These are phyloP conservation scores for Lethenteron camtschaticum DNA, from an alignment of 2,113 vertebrate genomes.

Conservation along the genomic window DNA sequence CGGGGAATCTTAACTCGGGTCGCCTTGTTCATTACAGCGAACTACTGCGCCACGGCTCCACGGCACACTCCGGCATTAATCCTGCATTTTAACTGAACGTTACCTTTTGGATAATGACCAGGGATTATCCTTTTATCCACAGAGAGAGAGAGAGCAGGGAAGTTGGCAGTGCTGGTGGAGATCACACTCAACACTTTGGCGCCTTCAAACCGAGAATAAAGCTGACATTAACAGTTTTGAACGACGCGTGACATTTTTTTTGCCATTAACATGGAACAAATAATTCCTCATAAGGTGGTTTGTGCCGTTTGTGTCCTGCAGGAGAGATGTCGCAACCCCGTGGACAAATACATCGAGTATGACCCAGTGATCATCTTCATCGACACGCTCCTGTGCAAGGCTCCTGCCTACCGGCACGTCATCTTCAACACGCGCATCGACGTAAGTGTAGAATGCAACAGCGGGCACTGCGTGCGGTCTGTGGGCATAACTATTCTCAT, in stretches of 20 bases:
- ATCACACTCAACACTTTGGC: neutral
- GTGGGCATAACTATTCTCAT: too few relatives aligned
- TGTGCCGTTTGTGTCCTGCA: constrained; percentile 21
- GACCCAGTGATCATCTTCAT: constrained; percentile 94
- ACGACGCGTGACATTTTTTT: constrained; percentile 1
- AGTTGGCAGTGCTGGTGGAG: neutral
- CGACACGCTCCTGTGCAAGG: constrained; percentile 78
- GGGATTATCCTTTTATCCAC: too few relatives aligned
- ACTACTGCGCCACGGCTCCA: too few relatives aligned
- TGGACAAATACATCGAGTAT: constrained; percentile 95
- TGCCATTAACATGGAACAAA: neutral
- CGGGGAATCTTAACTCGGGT: too few relatives aligned
- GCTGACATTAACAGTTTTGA: neutral
- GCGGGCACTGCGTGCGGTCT: too few relatives aligned
- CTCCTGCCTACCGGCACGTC: constrained; percentile 79
- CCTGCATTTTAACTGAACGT: too few relatives aligned
- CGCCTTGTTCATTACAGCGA: too few relatives aligned
- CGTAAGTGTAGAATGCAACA: constrained; percentile 30
- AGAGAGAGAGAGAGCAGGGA: neutral
- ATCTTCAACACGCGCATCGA: constrained; percentile 76
- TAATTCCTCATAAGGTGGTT: neutral
- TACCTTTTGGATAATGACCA: too few relatives aligned
- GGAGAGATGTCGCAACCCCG: constrained; percentile 75
- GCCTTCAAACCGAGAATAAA: neutral
- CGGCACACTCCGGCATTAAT: too few relatives aligned